Percentiles rank a stretch among this genome's conserved stretches.
These are phyloP conservation scores for Xestoiulus laeticollis DNA, from an alignment of 2,888 invertebrate genomes.

Conservation along the genomic window DNA sequence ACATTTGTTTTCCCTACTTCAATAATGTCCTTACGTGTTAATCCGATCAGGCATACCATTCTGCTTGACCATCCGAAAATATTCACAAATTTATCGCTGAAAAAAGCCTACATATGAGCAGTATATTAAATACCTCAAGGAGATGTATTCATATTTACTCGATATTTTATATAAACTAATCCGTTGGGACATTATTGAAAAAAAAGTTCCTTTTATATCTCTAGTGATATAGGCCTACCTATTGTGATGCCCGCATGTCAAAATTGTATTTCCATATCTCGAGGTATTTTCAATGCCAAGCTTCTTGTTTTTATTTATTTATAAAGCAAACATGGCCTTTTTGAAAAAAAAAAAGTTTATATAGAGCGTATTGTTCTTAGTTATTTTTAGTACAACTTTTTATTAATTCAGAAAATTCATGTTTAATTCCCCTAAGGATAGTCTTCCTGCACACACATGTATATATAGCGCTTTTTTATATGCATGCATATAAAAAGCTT, in stretches of 20 bases:
- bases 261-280: neutral
- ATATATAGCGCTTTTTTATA: too few species aligned
- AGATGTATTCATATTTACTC: neutral
- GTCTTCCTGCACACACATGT: too few species aligned
- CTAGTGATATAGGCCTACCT: neutral
- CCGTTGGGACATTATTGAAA: neutral
- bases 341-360: neutral
- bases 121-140: neutral
- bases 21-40: neutral
- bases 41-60: neutral
- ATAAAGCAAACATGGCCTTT: too few species aligned
- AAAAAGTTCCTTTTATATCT: neutral
- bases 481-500: too few species aligned
- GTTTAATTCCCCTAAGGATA: too few species aligned
- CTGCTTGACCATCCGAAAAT: neutral
- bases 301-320: too few species aligned
- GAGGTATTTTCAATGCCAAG: too few species aligned
- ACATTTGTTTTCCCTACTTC: neutral
- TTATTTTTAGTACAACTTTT: too few species aligned
- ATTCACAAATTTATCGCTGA: neutral
- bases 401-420: too few species aligned
- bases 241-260: neutral
- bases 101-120: neutral
- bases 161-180: neutral
- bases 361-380: neutral